These are phyloP conservation scores for Pantelozetes paolii DNA, from an alignment of 2,888 invertebrate species.

Conservation along the genomic window DNA sequence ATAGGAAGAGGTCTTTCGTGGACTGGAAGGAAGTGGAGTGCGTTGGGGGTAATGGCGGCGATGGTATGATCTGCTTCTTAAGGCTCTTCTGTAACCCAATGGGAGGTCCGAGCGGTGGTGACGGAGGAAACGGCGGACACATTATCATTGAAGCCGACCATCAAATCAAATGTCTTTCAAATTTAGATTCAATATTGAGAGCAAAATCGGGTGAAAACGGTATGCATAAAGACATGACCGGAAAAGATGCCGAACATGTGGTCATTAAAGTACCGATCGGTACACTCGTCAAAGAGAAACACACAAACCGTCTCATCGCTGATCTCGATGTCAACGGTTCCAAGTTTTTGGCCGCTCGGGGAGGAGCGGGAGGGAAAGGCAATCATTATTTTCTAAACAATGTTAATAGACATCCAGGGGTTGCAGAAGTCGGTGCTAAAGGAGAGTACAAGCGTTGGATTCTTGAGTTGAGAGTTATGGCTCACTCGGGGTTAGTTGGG, in stretches of 20 bases:
- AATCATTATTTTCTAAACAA: conserved; percentile 84
- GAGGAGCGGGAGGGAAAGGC: conserved; percentile 92
- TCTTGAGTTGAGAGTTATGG: conserved; percentile 85
- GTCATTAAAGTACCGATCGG: conserved; percentile 76
- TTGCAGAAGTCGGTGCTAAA: conserved; percentile 77
- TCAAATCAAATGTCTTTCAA: conserved; percentile 66
- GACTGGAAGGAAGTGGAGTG: conserved; percentile 66
- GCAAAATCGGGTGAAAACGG: conserved; percentile 73
- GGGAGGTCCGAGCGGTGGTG: conserved; percentile 93
- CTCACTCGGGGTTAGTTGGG: conserved; percentile 85
- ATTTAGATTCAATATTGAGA: conserved; percentile 60
- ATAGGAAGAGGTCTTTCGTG: conserved; percentile 60
- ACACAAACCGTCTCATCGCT: conserved; percentile 60
- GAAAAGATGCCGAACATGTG: conserved; percentile 70
- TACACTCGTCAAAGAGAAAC: conserved; percentile 61
- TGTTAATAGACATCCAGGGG: conserved; percentile 69
- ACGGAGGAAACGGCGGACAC: conserved; percentile 94
- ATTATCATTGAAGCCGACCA: conserved; percentile 65
- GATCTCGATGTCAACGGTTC: conserved; percentile 65
- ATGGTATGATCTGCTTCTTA: conserved; percentile 84
- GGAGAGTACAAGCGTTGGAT: conserved; percentile 72
- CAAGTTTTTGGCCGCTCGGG: conserved; percentile 87
- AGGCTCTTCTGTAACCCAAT: conserved; percentile 74
- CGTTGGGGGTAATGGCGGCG: conserved; percentile 82
- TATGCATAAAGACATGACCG: conserved; percentile 68